These are phyloP conservation scores for Thermophis baileyi DNA, from an alignment of 2,113 vertebrate genomes.

Conservation along the genomic window DNA sequence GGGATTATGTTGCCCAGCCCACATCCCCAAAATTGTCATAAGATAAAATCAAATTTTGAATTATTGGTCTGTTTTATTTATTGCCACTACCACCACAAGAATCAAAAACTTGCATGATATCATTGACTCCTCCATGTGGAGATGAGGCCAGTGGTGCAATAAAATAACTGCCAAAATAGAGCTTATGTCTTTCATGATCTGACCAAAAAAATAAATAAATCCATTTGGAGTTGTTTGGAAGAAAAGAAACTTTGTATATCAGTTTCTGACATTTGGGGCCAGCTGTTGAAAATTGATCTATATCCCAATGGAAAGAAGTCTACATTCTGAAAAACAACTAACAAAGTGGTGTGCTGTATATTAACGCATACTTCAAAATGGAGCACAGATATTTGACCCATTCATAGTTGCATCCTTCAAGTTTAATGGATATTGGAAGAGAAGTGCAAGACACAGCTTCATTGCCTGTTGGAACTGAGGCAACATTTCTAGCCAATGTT, in stretches of 20 bases:
- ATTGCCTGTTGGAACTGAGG: not conserved
- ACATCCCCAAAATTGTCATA: not conserved
- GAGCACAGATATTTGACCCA: not conserved
- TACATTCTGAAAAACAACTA: not conserved
- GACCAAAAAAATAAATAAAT: not conserved
- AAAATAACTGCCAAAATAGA: not conserved
- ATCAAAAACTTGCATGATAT: not conserved
- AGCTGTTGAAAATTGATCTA: not conserved
- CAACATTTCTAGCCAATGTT: not conserved
- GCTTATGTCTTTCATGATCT: not conserved
- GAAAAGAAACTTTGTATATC: not conserved
- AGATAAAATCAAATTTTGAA: not conserved
- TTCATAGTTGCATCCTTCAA: not conserved
- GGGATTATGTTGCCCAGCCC: not conserved
- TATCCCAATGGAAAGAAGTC: not conserved
- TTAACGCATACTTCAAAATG: not conserved
- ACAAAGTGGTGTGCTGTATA: not conserved
- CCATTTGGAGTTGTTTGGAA: not conserved
- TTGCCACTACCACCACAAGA: no score
- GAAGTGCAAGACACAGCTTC: not conserved
- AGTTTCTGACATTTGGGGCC: not conserved
- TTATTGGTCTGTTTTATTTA: not conserved
- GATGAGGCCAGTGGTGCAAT: not conserved
- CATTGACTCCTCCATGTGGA: not conserved
- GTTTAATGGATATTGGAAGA: not conserved